Conservation (phyloP, 53 echinoderm and acorn worm species). For the Pentamera pediparva region DNA sequence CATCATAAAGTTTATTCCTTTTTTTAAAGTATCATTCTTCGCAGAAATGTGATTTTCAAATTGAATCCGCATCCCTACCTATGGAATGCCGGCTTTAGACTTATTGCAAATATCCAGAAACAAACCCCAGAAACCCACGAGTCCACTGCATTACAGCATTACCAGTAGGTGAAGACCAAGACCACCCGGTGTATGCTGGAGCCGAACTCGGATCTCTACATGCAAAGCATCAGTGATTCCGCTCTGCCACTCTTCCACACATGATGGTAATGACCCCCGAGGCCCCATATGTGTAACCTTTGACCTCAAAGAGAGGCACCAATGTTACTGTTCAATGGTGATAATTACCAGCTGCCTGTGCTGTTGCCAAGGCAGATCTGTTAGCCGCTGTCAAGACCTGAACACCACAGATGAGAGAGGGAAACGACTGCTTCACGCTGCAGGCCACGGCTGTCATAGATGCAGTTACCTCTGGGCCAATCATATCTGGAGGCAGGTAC, state of each 20-base stretch:
- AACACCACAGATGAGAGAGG: conserved; percentile 68
- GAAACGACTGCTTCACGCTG: conserved; percentile 57
- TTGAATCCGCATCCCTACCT: too few species aligned
- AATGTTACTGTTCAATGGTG: not conserved
- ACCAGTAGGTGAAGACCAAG: too few species aligned
- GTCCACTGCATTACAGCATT: too few species aligned
- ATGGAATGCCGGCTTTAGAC: too few species aligned
- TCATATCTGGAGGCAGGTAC: conserved; percentile 57
- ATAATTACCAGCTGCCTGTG: conserved; percentile 67
- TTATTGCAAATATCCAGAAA: too few species aligned
- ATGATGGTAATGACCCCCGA: not conserved
- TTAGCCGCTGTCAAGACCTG: conserved; percentile 82
- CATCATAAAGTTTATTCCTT: too few species aligned
- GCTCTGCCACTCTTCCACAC: not conserved
- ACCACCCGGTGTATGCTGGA: too few species aligned
- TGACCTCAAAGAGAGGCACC: not conserved
- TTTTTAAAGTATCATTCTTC: too few species aligned
- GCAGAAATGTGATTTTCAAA: too few species aligned
- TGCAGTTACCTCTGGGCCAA: conserved; percentile 85
- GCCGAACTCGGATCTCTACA: too few species aligned
- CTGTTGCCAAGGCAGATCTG: conserved; percentile 73
- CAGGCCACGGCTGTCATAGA: conserved; percentile 74
- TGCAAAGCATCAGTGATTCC: too few species aligned
- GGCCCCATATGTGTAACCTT: not conserved
- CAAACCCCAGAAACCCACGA: too few species aligned